Evolutionary conservation across 2,888 invertebrate species (phyloP).

Genomic region (Nemoura dubitans): DNA sequence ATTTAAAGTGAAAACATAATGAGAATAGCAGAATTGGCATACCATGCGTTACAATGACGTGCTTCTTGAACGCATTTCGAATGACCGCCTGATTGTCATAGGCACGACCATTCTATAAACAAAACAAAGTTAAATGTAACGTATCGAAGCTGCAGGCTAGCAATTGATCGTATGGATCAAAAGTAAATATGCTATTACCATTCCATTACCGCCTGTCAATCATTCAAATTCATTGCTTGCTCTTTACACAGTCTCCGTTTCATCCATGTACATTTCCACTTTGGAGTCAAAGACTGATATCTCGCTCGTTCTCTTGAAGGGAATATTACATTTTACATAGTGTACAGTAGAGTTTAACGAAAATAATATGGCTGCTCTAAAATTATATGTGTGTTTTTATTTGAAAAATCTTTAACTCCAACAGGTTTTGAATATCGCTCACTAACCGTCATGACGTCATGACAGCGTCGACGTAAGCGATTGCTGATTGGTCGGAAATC

Average conservation of each 20-base stretch:
- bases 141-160: too few species aligned
- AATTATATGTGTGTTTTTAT: too few species aligned
- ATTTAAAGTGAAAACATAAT: background rate
- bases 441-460: background rate
- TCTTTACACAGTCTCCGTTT: background rate
- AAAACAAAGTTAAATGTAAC: too few species aligned
- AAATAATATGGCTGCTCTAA: too few species aligned
- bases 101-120: too few species aligned
- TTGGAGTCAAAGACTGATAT: slow-evolving; percentile 1
- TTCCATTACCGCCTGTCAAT: background rate
- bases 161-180: too few species aligned
- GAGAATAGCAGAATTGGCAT: too few species aligned
- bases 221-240: background rate
- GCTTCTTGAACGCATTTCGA: too few species aligned
- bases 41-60: too few species aligned
- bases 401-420: background rate
- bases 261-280: background rate
- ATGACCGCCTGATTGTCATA: too few species aligned
- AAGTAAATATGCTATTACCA: background rate
- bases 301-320: background rate
- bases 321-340: too few species aligned
- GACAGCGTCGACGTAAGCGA: slow-evolving; percentile 24
- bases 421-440: background rate
- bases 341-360: too few species aligned
- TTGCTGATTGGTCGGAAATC: slow-evolving; percentile 28